Evolutionary conservation across 1,140 invertebrate genomes (phyloP).

Genomic region (Stegodyphus dumicola): DNA sequence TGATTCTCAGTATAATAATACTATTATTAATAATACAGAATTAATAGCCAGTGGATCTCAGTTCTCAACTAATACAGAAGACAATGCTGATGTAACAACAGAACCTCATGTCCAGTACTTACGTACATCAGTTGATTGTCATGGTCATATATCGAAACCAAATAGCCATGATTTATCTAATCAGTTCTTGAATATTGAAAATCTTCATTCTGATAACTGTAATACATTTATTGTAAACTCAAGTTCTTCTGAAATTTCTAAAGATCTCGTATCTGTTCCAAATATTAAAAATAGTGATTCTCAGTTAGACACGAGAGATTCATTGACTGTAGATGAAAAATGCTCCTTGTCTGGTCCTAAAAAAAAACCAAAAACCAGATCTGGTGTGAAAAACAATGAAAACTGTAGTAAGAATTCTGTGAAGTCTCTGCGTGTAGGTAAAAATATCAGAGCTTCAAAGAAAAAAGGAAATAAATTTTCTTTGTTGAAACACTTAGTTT

Average conservation of each 20-base stretch:
- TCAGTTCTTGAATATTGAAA: conserved; percentile 6
- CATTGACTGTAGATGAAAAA: too few species aligned
- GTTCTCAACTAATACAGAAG: conserved; percentile 1
- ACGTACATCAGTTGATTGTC: not conserved
- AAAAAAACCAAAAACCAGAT: too few species aligned
- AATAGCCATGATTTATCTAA: not conserved
- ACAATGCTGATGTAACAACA: conserved; percentile 1
- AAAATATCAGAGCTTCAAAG: not conserved
- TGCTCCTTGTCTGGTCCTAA: too few species aligned
- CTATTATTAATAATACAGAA: not conserved
- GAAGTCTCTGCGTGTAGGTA: not conserved
- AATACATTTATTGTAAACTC: not conserved
- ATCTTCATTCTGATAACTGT: not conserved
- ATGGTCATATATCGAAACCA: not conserved
- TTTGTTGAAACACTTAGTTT: not conserved
- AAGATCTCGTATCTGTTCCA: too few species aligned
- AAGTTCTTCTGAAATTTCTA: too few species aligned
- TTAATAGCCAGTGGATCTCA: not conserved
- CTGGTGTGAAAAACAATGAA: too few species aligned
- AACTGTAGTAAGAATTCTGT: too few species aligned
- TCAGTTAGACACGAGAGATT: too few species aligned
- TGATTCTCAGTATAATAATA: not conserved
- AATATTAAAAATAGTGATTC: too few species aligned
- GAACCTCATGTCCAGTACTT: conserved; percentile 15
- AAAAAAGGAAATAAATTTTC: not conserved